These are phyloP conservation scores for Tachyglossus aculeatus DNA, from an alignment of 2,797 vertebrate genomes.

Conservation along the genomic window DNA sequence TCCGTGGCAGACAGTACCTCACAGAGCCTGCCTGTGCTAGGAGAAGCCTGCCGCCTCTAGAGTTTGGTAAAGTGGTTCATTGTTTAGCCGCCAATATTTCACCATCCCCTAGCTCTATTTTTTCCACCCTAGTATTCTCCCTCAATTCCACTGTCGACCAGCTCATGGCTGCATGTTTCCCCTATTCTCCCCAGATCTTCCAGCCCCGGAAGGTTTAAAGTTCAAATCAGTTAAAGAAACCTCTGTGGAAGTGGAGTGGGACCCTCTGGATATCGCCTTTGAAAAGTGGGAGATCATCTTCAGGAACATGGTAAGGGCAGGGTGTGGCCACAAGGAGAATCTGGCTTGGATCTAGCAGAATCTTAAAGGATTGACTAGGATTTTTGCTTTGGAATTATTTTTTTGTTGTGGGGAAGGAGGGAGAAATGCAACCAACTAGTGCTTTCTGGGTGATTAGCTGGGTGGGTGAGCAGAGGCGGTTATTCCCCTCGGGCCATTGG, in stretches of 20 bases:
- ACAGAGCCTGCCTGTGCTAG: background rate
- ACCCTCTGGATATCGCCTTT: constrained; percentile 91
- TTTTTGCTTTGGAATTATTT: no score
- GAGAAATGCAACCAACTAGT: no score
- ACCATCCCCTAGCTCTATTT: background rate
- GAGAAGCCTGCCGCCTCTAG: background rate
- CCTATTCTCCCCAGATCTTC: constrained; percentile 82
- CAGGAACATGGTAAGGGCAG: constrained; percentile 84
- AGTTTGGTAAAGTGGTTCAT: background rate
- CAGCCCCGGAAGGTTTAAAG: constrained; percentile 92
- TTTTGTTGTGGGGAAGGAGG: no score
- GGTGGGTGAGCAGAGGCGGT: no score
- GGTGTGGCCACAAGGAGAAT: no score
- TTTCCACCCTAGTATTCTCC: background rate
- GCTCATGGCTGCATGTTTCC: background rate
- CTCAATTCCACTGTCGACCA: background rate
- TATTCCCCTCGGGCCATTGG: no score
- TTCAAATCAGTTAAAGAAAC: constrained; percentile 96
- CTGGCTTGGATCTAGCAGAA: no score
- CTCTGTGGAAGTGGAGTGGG: constrained; percentile 95
- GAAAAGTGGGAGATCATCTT: constrained; percentile 97
- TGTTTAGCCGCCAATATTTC: fast-evolving
- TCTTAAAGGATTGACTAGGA: no score
- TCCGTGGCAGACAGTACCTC: no score
- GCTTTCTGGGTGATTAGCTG: no score